Evolutionary conservation across 53 echinoderm and acorn worm species (phyloP), one percentile per base, ranked within the genome.

Genomic region (Hippasteria phrygiana): DNA sequence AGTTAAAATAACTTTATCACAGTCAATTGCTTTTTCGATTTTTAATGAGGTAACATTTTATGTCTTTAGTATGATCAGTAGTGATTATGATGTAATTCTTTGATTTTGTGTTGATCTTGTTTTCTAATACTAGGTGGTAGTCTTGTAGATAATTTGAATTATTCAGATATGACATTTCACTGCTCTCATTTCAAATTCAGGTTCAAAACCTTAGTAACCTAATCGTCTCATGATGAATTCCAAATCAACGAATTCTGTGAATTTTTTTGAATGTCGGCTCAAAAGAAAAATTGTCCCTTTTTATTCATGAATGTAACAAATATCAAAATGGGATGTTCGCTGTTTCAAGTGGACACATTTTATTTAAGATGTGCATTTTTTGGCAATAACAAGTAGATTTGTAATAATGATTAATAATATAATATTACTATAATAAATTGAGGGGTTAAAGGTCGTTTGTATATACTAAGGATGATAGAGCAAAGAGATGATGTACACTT

Each of bases 381-480:
- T 85, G 85, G 85, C 85, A 85, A 85, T 85, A 85, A 85, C 37
- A 69, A 48, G 36, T 85, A 71, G 71, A 43, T 85, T 85, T 85
- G 85, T 85, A 47, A 85, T 53, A 85, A 67, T 24, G 69, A 85
- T 85, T 24, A 71, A 47, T 51, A 71, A 51, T 67, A 85, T 85
- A 85, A 70, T 70, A 69, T 71, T 71, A 32, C 71, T 85, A 85
- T n/a, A 17, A 55, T 40, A 40, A 55, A 67, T 20, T 48, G 70
- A 71, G 26, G 51, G 53, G 62, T 32, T 33, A 22, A 36, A 26
- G 50, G 35, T 69, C 53, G 20, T 70, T 69, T 85, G 85, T 85
- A 85, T 64, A 85, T 85, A 85, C 50, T 85, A 31, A 81, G 18
- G 12, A 43, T 71, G 51, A 85, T 71, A 85, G 85, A 85, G 85